Evolutionary conservation across 1,140 invertebrate species (phyloP), one percentile per base, ranked within the genome.

Genomic region (Spodoptera litura): DNA sequence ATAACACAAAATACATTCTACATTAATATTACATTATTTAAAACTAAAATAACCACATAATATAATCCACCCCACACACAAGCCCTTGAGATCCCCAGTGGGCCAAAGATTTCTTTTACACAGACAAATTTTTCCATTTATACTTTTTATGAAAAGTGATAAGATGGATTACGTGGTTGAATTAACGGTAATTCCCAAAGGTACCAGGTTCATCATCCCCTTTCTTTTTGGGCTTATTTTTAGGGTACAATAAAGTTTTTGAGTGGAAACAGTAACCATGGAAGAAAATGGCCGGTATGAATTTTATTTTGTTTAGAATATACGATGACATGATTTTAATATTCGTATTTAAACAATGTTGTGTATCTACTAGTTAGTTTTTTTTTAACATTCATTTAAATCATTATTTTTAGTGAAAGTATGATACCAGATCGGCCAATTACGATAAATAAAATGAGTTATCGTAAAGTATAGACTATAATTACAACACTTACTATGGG

Each of bases 141-240:
- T 81, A 87, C 74, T 87, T 88, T 89, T 90, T 85, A 79, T 2
- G 11, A 53, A 59, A 85, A 91, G 88, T 84, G 86, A 89, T 92
- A 93, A 93, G 91, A 93, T 90, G 91, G 91, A 93, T 93, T 93
- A 91, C 81, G 82, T 89, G 83, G 84, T 89, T 86, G 84, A 86
- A 85, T 89, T 88, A 75, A 89, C 87, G 78, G 82, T 74, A 64
- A 85, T 85, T 87, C 89, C 89, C 88, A 71, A 58, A 68, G 87
- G 89, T 81, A 52, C 31, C 12, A 61, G 78, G 70, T 85, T 85
- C 83, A 86, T 85, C 84, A 85, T 86, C 66, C 77, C 77, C 68
- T 64, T 78, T 59, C 38, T 72, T 72, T 38, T 64, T 64, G 61
- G 61, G 61, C 35, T 35, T 61, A 51, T 56, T 62, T 78, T 62